These are phyloP conservation scores for Epizoanthus illoricatus DNA, from an alignment of 92 coral and sea anemone genomes.

Conservation along the genomic window DNA sequence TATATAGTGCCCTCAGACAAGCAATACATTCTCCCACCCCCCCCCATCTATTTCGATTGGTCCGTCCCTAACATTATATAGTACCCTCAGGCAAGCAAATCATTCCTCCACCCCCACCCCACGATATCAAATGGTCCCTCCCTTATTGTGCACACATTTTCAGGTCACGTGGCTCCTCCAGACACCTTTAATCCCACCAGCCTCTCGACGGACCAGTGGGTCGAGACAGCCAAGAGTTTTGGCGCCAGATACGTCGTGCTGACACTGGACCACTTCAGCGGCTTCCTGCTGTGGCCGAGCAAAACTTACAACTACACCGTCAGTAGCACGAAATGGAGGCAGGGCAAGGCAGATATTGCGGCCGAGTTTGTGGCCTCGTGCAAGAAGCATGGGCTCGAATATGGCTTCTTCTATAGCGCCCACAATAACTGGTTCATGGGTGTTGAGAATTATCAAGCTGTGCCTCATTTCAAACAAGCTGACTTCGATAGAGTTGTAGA, in stretches of 20 bases:
- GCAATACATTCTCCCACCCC: too few relatives aligned
- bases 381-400: constrained; percentile 55
- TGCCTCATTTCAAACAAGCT: constrained; percentile 39
- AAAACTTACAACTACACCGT: constrained; percentile 75
- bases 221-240: constrained; percentile 69
- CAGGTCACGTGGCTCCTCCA: constrained; percentile 66
- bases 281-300: constrained; percentile 86
- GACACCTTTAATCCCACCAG: constrained; percentile 68
- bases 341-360: constrained; percentile 71
- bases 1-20: too few relatives aligned
- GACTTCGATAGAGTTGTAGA: constrained; percentile 49
- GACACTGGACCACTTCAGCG: constrained; percentile 79
- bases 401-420: constrained; percentile 73
- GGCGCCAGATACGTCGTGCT: constrained; percentile 79
- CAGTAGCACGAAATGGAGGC: constrained; percentile 68
- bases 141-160: neutral
- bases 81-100: too few relatives aligned
- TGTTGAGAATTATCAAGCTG: constrained; percentile 55
- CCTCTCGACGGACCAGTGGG: constrained; percentile 87
- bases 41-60: too few relatives aligned
- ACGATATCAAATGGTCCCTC: too few relatives aligned
- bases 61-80: too few relatives aligned
- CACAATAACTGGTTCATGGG: constrained; percentile 84
- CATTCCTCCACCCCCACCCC: too few relatives aligned
- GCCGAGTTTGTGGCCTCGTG: constrained; percentile 71